Evolutionary conservation across 2,113 vertebrate species (phyloP).

Genomic region (Centropristis striata): DNA sequence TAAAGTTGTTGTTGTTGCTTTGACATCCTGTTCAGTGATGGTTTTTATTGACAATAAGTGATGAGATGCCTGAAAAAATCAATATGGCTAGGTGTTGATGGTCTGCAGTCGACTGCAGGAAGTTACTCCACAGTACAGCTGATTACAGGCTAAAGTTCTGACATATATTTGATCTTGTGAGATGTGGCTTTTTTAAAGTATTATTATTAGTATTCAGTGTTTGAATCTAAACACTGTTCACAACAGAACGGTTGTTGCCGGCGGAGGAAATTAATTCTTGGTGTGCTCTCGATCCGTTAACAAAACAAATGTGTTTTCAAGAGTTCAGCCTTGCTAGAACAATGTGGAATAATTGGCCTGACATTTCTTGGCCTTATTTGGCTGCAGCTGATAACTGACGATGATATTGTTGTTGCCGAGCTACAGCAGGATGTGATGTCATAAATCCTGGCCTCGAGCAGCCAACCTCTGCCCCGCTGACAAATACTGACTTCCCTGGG

Average conservation of each 20-base stretch:
- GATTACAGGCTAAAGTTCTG: too few relatives aligned
- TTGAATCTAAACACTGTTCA: background rate
- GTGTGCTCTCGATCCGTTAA: slow-evolving; percentile 27
- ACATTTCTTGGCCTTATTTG: slow-evolving; percentile 54
- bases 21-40: background rate
- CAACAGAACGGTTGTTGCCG: background rate
- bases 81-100: background rate
- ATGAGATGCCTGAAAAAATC: too few relatives aligned
- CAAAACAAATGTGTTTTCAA: slow-evolving; percentile 38
- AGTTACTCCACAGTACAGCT: background rate
- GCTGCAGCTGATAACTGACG: slow-evolving; percentile 42
- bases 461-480: slow-evolving; percentile 5
- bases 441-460: slow-evolving; percentile 18
- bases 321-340: slow-evolving; percentile 28
- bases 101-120: background rate
- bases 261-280: slow-evolving; percentile 50
- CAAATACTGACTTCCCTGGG: background rate
- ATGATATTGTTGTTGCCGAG: slow-evolving; percentile 29
- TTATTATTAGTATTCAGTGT: background rate
- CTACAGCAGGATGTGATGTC: slow-evolving; percentile 56
- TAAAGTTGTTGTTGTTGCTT: background rate
- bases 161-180: too few relatives aligned
- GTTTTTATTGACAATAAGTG: background rate
- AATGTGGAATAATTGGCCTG: slow-evolving; percentile 43
- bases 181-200: background rate